Evolutionary conservation across 2,888 invertebrate genomes (phyloP), one percentile per base, ranked within the genome.

Genomic region (Clivina fossor): DNA sequence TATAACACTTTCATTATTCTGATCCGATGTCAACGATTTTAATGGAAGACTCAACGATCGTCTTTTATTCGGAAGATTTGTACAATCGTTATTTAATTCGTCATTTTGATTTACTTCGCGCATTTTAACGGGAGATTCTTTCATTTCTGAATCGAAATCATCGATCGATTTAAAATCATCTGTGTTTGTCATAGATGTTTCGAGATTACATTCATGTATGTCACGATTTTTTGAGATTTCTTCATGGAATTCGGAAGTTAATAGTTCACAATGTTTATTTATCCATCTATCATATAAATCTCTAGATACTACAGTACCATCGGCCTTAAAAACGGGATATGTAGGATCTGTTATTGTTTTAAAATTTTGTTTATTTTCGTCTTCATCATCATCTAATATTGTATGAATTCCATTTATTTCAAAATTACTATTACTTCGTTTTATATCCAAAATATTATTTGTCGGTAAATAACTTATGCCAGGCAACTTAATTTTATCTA

Each of bases 331-430:
- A 16, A 88, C 82, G 0, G 90, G 90, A 76, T 84, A 88, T 57
- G 78, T 79, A 1, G 91, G 90, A 71, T 91, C 91, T 37, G 86
- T 82, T 49, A 90, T 88, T 0, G 90, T 88, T 38, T 72, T 76
- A 56, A 74, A 74, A 2, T 66, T 57, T 26, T 70, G 58, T n/a
- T 67, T 67, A 40, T 76, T 76, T 1, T 40, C 49, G 57, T 33
- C 47, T 51, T 49, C 24, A 35, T 47, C 22, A 20, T 26, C 38
- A 33, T 58, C 57, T 13, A 37, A 47, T 37, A 7, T 11, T 16
- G 4, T n/a, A 16, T 20, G 16, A 2, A 9, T 13, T 41, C 44
- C 37, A 37, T 30, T 37, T 28, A 15, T 26, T 16, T 15, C 3
- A 13, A 30, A n/a, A 5, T 38, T 33, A 55, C 86, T 88, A 2